Evolutionary conservation across 2,888 invertebrate species (phyloP), one percentile per base, ranked within the genome.

Genomic region (Hydrotaea cyrtoneurina): DNA sequence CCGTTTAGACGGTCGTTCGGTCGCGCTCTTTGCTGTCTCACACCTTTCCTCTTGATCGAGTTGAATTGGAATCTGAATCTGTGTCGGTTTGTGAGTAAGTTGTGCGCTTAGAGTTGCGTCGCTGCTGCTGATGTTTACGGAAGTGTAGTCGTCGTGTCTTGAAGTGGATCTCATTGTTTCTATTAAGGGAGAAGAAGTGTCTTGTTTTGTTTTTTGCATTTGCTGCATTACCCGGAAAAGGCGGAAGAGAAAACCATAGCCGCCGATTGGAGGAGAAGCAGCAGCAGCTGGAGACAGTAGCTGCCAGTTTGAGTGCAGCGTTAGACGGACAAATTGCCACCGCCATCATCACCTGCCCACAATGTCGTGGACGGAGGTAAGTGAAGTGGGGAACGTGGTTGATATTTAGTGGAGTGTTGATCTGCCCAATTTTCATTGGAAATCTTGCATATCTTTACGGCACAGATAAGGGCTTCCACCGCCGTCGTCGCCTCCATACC

Each of bases 281-380:
- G 15, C 21, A 69, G 46, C 46, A 69, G 21, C 43, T 73, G 46
- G 21, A 53, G n/a, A 26, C 31, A 59, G 21, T 11, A 57, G 31
- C 50, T 62, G 74, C 23, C 55, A 46, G 43, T 43, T 75, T 57
- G 50, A 64, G 55, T 78, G 50, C 74, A 39, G 73, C 17, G 39
- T 64, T 62, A 81, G 75, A 74, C 74, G 69, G 66, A 73, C 66
- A 73, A 17, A 79, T 76, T 78, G 73, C 53, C 66, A 76, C 53
- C 43, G 64, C 78, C 73, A 78, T 43, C 46, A 78, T 69, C 21
- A 66, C 23, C 81, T 82, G 73, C 69, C 73, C 78, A 86, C 64
- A 53, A 87, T 87, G 87, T 86, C 87, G 83, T 87, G 87, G 87
- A 87, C 87, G 82, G 87, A 87, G 86, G 87, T 87, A 57, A 86